Base-by-base conservation (phyloP, 2,888 invertebrate genomes). In the Drosophila incognita region DNA sequence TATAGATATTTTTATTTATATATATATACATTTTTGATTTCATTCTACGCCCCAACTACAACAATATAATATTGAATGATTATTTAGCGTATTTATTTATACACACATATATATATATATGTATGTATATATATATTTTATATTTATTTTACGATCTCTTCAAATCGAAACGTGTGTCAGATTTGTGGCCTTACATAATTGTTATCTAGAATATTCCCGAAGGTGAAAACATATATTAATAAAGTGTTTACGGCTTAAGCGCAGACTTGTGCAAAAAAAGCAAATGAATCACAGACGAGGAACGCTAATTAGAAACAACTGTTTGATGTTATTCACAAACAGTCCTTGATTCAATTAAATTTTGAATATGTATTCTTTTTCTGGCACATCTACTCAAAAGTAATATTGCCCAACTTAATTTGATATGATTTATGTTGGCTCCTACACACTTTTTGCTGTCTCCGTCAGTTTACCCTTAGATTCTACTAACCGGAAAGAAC, bases 1-100 rank as follows among this genome's bases (percentile, higher is more conserved):
- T 58, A 70, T 70, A 80, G 35, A 69, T 60, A 59, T 63, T 62
- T 75, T 70, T 79, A 77, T 80, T 58, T 74, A 74, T 79, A 57
- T 54, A 70, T 54, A 70, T 52, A 61, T 54, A 70, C 0, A 40
- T 53, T 40, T 61, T 75, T 75, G 61, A 79, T 79, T 75, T 62
- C 79, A 40, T 61, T 42, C 46, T 46, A 5, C 46, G 24, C 4
- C 15, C 42, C n/a, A 59, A 46, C 56, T 73, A 62, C 62, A 56
- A 21, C 54, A 38, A 67, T 63, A 51, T 64, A 21, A 57, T 54
- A 65, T 48, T 42, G 18, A 73, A 78, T 63, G 60, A 59, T 61
- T 65, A 46, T 24, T 46, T 46, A 15, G 13, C 46, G 10, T 33
- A 10, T 33, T 33, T 33, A 33, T 33, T 33, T 33, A 7, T 13